Percentiles rank a stretch among this genome's conserved stretches.
These are phyloP conservation scores for Poeciliopsis occidentalis DNA, from an alignment of 2,113 vertebrate genomes.

Conservation along the genomic window DNA sequence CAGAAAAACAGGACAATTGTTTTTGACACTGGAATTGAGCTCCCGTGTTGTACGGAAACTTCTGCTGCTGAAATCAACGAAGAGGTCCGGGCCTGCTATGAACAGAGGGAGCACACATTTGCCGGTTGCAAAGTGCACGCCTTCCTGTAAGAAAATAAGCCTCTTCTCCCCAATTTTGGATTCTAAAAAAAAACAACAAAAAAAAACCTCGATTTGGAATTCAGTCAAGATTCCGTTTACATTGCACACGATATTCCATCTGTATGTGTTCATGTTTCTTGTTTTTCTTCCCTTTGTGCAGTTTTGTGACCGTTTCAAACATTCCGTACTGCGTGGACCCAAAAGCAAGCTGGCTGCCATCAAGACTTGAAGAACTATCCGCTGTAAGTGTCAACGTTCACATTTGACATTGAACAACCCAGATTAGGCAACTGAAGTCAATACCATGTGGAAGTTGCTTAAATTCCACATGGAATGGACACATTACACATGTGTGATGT, in stretches of 20 bases:
- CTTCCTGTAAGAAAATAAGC: neutral
- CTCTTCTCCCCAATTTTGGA: too few relatives aligned
- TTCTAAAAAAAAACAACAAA: too few relatives aligned
- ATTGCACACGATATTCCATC: too few relatives aligned
- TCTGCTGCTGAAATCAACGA: neutral
- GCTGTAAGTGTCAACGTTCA: neutral
- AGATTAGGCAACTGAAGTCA: too few relatives aligned
- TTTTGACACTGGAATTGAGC: neutral
- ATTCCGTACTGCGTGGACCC: neutral
- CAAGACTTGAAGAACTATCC: accelerated
- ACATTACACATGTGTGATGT: too few relatives aligned
- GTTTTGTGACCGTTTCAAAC: neutral
- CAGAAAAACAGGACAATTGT: too few relatives aligned
- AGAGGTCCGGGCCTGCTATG: neutral
- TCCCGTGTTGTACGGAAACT: neutral
- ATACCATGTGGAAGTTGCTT: too few relatives aligned
- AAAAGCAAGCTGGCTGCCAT: neutral
- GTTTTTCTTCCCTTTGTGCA: neutral
- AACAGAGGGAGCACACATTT: neutral
- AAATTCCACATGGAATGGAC: too few relatives aligned
- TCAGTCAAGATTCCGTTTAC: too few relatives aligned
- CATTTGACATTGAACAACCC: neutral
- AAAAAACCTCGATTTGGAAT: too few relatives aligned
- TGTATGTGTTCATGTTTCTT: neutral
- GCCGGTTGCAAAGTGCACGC: neutral